Evolutionary conservation across 2,113 vertebrate species (phyloP).

Genomic region (Deroptyus accipitrinus): DNA sequence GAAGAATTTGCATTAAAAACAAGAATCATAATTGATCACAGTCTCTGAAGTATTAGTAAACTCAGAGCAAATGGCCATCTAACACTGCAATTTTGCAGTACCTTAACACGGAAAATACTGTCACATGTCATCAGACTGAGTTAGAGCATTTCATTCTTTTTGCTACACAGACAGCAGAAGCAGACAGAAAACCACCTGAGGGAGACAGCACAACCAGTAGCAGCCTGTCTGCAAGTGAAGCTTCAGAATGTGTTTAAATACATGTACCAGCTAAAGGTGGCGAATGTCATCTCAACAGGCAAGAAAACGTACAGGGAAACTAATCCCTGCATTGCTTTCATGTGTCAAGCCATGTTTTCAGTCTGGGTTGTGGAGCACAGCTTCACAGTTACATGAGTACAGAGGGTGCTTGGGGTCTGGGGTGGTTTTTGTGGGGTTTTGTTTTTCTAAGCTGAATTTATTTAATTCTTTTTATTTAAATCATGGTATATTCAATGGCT

Average conservation of each 20-base stretch:
- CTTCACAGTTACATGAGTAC: fast-evolving
- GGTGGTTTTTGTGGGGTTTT: background rate
- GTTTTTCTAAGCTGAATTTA: background rate
- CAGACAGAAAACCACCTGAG: background rate
- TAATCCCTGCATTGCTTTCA: background rate
- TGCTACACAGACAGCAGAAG: background rate
- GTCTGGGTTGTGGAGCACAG: background rate
- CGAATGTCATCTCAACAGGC: background rate
- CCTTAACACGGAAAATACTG: background rate
- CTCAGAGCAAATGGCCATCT: background rate
- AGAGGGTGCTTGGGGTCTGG: background rate
- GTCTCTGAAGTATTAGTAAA: background rate
- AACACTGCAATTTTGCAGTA: background rate
- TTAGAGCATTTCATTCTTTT: background rate
- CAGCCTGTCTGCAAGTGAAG: background rate
- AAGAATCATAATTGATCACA: background rate
- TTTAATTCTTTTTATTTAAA: background rate
- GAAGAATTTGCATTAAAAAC: background rate
- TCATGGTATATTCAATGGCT: background rate
- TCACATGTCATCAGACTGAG: background rate
- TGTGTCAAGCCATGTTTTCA: background rate
- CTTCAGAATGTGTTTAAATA: background rate
- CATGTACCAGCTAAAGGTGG: background rate
- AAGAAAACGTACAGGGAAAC: background rate
- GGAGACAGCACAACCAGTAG: background rate